These are phyloP conservation scores for Uropetala carovei DNA, from an alignment of 2,888 invertebrate species.

Conservation along the genomic window DNA sequence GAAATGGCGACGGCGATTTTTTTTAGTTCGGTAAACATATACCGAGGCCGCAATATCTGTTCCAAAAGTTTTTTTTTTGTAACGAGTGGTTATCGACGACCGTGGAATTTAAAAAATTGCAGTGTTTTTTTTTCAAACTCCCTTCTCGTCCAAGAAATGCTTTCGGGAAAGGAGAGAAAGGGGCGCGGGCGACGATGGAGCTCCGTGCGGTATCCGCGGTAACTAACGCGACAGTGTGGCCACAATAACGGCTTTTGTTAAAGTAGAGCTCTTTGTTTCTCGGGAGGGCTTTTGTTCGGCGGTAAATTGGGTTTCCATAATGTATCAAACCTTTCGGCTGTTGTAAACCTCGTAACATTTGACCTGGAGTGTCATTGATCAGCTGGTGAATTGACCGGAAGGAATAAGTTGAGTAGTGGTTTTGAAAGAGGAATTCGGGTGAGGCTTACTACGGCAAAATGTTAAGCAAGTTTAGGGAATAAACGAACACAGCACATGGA, in stretches of 20 bases:
- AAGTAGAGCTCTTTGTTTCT: constrained; percentile 3
- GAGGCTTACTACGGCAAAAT: not conserved
- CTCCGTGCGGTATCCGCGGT: not conserved
- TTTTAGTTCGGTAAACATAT: too few relatives aligned
- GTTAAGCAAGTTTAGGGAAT: not conserved
- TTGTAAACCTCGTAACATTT: constrained; percentile 4
- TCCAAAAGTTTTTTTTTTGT: not conserved
- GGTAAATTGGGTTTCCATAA: not conserved
- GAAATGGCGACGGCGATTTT: too few relatives aligned
- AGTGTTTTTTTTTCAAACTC: not conserved
- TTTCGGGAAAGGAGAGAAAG: not conserved
- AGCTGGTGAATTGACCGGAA: not conserved
- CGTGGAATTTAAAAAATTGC: not conserved
- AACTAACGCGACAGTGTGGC: not conserved
- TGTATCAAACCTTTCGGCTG: not conserved
- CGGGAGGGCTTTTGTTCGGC: not conserved
- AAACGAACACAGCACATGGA: not conserved
- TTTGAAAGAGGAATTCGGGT: not conserved
- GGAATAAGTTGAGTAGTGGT: not conserved
- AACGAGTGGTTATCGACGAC: not conserved
- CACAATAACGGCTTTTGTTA: not conserved
- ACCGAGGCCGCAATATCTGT: too few relatives aligned
- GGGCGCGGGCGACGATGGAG: not conserved
- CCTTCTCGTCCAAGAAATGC: not conserved
- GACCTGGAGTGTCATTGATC: constrained; percentile 6